Evolutionary conservation across 2,797 vertebrate genomes (phyloP).

Genomic region (Typhlichthys eigenmanni): DNA sequence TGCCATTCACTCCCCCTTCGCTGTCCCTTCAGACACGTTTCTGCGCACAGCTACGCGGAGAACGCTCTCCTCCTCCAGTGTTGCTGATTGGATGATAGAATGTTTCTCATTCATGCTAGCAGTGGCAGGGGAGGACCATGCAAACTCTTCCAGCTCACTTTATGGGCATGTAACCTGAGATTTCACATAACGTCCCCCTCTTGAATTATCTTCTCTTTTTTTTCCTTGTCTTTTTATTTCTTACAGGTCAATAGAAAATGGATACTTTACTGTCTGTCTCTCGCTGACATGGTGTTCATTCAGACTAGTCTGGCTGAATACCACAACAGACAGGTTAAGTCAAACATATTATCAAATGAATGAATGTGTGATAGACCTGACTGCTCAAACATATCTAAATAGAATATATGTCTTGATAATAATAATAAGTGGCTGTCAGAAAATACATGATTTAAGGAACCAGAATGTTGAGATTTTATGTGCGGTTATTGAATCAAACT

Average conservation of each 20-base stretch:
- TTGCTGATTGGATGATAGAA: conserved; percentile 72
- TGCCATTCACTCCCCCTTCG: conserved; percentile 22
- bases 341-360: conserved; percentile 14
- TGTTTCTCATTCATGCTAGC: conserved; percentile 72
- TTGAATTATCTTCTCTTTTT: conserved; percentile 46
- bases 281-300: conserved; percentile 33
- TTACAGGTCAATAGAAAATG: conserved; percentile 43
- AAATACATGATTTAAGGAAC: background rate
- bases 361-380: background rate
- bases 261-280: conserved; percentile 46
- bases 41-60: conserved; percentile 49
- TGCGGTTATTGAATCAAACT: conserved; percentile 39
- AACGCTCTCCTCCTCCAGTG: conserved; percentile 63
- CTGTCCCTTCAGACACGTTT: conserved; percentile 57
- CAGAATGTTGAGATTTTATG: conserved; percentile 40
- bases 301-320: conserved; percentile 10
- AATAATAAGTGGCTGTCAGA: background rate
- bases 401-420: conserved; percentile 10
- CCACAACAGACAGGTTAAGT: conserved; percentile 4
- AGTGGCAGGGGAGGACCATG: conserved; percentile 65
- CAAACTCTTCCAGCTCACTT: conserved; percentile 50
- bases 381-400: background rate
- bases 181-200: conserved; percentile 47
- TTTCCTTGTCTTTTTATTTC: background rate
- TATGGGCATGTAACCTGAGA: conserved; percentile 67